Evolutionary conservation across 2,797 vertebrate species (phyloP), one percentile per base, ranked within the genome.

Genomic region (Hoplostethus atlanticus): DNA sequence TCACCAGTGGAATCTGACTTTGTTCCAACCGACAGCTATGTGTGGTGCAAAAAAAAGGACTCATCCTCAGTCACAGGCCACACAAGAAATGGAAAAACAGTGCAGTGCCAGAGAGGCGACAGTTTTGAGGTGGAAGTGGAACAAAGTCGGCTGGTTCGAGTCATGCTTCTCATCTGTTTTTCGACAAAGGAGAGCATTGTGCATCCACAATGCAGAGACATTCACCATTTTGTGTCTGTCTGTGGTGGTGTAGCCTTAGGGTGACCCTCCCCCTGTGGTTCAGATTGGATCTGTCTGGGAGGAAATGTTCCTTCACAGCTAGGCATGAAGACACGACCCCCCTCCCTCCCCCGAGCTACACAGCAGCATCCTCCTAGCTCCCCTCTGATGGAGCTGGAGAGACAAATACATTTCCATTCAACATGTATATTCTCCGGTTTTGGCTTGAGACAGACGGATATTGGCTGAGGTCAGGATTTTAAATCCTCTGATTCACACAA

Each of bases 271-370:
- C 76, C 76, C 83, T 53, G 68, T 52, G 71, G 80, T 83, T 77
- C 71, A 73, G 84, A 83, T 78, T 83, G 78, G 55, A 83, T 85
- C 72, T 68, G 73, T 73, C 74, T 79, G 68, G 28, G 62, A 70
- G 64, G 78, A 84, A 82, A 81, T 76, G 73, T 80, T 83, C 67
- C 76, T 71, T 77, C 79, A 77, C 68, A 84, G 74, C 68, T 34
- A 71, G 64, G 64, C 83, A 71, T 77, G 79, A 72, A 58, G 42
- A 77, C 58, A 54, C 16, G 5, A 47, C 21, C 48, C 55, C 47
- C 28, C 21, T 21, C 28, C 28, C 28, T 28, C 28, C 28, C 71
- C 3, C 6, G 55, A 75, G 73, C 78, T 51, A 54, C 64, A 46
- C 46, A 74, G 66, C 74, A 66, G 60, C 77, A 71, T 68, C 75